Evolutionary conservation across 64 coral and sea anemone species (phyloP).

Genomic region (Porites australiensis): DNA sequence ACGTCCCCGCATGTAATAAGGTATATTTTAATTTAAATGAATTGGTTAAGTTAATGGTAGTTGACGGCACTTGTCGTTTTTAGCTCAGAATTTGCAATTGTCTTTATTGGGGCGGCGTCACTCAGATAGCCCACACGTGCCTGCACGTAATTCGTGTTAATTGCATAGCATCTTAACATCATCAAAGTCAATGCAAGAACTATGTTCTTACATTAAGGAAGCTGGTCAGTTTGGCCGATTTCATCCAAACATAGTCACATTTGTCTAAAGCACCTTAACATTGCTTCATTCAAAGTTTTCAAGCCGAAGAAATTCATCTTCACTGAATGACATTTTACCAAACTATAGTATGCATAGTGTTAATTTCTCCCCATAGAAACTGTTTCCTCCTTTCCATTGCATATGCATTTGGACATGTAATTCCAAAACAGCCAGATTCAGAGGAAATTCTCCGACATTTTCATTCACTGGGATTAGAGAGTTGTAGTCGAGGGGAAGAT

Average conservation of each 20-base stretch:
- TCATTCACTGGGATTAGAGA: constrained; percentile 14
- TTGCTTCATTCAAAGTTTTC: constrained; percentile 22
- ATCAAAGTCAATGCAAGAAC: constrained; percentile 43
- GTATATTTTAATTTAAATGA: no score
- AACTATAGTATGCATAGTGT: constrained; percentile 28
- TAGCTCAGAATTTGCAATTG: no score
- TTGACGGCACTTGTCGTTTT: no score
- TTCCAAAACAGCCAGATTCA: constrained; percentile 13
- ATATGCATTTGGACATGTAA: background rate
- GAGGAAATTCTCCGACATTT: constrained; percentile 13
- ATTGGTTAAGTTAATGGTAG: no score
- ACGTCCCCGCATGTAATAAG: no score
- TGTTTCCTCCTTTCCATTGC: constrained; percentile 28
- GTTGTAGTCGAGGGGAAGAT: background rate
- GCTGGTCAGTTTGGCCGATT: constrained; percentile 34
- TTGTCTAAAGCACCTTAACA: constrained; percentile 46
- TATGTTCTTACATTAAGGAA: constrained; percentile 50
- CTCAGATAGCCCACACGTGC: no score
- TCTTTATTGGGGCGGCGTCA: no score
- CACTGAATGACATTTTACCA: constrained; percentile 25
- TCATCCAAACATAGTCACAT: constrained; percentile 51
- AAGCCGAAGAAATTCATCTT: constrained; percentile 6
- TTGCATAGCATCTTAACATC: constrained; percentile 29
- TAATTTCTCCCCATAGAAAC: constrained; percentile 6
- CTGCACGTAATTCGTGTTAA: no score